Conservation (phyloP, 2,113 vertebrate species). For the Odocoileus hemionus region DNA sequence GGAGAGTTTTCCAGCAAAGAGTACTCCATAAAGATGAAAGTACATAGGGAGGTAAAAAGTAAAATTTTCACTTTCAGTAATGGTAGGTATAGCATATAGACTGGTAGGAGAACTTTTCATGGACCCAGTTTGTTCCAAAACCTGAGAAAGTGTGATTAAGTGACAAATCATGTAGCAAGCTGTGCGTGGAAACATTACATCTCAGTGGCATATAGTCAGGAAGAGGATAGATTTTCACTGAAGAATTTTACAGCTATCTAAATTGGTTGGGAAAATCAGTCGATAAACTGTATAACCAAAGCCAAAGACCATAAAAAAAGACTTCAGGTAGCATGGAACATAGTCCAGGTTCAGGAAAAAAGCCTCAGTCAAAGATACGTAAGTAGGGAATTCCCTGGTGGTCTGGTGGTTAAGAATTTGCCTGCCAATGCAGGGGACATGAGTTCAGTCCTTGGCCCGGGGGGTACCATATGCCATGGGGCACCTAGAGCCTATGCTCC, state of each 20-base stretch:
- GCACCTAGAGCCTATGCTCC: neutral
- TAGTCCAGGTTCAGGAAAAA: neutral
- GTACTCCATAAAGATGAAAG: neutral
- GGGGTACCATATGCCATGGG: neutral
- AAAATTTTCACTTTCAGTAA: neutral
- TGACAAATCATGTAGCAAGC: neutral
- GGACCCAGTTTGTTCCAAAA: neutral
- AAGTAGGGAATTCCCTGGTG: neutral
- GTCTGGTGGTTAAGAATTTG: neutral
- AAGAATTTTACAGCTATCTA: neutral
- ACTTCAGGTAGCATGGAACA: neutral
- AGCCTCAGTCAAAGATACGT: neutral
- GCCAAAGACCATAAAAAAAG: neutral
- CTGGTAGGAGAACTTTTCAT: neutral
- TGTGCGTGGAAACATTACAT: fast-evolving
- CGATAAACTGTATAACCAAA: neutral
- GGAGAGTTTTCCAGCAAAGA: neutral
- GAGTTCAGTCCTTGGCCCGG: neutral
- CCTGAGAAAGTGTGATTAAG: neutral
- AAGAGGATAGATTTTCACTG: neutral
- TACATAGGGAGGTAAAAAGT: neutral
- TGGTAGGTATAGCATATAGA: neutral
- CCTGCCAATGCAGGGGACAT: neutral
- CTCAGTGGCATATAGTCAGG: neutral
- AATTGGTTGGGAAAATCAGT: neutral